These are phyloP conservation scores for Polyommatus iphigenia DNA, from an alignment of 2,888 invertebrate species.

Conservation along the genomic window DNA sequence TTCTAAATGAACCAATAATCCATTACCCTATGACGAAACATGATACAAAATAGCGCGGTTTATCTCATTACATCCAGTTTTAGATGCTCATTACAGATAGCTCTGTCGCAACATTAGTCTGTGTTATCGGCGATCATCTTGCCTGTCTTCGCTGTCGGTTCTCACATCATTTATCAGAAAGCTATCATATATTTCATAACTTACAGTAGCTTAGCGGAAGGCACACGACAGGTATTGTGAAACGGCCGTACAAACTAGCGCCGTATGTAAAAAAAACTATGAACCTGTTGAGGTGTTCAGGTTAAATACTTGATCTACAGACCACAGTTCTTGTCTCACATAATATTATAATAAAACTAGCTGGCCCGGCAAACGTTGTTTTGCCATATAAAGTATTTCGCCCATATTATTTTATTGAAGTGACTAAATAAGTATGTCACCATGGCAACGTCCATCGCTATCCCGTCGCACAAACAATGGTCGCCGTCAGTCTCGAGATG, in stretches of 20 bases:
- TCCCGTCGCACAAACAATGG: too few species aligned
- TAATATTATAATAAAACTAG: too few species aligned
- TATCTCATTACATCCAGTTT: background rate
- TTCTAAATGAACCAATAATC: background rate
- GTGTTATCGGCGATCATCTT: constrained; percentile 24
- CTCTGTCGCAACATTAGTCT: constrained; percentile 15
- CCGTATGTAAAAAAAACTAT: background rate
- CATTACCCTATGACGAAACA: background rate
- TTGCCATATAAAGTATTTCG: too few species aligned
- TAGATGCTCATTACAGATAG: constrained; percentile 17
- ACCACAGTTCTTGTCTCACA: too few species aligned
- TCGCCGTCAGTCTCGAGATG: too few species aligned
- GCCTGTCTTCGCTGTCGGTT: constrained; percentile 20
- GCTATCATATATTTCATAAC: constrained; percentile 17
- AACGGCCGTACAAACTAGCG: background rate
- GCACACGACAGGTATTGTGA: constrained; percentile 12
- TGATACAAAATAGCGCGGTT: background rate
- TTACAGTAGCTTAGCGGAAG: constrained; percentile 23
- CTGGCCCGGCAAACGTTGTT: too few species aligned
- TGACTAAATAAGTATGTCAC: too few species aligned
- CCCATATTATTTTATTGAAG: too few species aligned
- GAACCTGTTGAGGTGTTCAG: too few species aligned
- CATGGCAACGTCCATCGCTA: too few species aligned
- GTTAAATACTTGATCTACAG: too few species aligned
- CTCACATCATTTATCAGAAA: constrained; percentile 26